Conservation (phyloP, 2,113 vertebrate genomes). For the Chascanopsetta lugubris region DNA sequence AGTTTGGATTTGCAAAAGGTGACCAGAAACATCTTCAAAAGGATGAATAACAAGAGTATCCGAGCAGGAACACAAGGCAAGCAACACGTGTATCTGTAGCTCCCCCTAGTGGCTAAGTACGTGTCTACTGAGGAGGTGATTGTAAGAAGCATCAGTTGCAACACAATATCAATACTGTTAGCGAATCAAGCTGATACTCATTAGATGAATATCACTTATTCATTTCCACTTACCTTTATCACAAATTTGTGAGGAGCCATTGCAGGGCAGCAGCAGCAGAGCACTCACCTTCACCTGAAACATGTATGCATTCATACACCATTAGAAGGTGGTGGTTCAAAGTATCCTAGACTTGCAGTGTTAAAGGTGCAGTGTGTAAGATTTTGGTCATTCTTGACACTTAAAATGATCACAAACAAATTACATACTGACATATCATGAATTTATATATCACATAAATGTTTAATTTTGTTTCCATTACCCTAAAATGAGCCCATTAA, state of each 20-base stretch:
- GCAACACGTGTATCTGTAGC: slow-evolving; percentile 41
- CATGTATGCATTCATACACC: not conserved
- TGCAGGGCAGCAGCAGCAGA: slow-evolving; percentile 1
- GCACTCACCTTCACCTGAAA: slow-evolving; percentile 27
- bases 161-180: not conserved
- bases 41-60: slow-evolving; percentile 37
- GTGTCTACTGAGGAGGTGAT: not conserved
- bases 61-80: not conserved
- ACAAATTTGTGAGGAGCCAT: slow-evolving; percentile 76
- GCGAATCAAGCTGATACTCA: not conserved
- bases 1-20: slow-evolving; percentile 46
- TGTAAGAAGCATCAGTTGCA: not conserved
- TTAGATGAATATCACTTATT: not conserved
- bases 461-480: too few species aligned
- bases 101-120: slow-evolving; percentile 70
- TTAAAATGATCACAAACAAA: too few species aligned
- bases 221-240: slow-evolving; percentile 72
- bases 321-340: too few species aligned
- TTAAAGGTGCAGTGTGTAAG: too few species aligned
- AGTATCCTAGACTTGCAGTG: too few species aligned
- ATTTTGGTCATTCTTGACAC: too few species aligned
- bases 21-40: slow-evolving; percentile 14
- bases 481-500: too few species aligned
- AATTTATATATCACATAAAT: too few species aligned
- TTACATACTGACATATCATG: too few species aligned